Evolutionary conservation across 2,888 invertebrate genomes (phyloP).

Genomic region (Hermaeophaga mercurialis): DNA sequence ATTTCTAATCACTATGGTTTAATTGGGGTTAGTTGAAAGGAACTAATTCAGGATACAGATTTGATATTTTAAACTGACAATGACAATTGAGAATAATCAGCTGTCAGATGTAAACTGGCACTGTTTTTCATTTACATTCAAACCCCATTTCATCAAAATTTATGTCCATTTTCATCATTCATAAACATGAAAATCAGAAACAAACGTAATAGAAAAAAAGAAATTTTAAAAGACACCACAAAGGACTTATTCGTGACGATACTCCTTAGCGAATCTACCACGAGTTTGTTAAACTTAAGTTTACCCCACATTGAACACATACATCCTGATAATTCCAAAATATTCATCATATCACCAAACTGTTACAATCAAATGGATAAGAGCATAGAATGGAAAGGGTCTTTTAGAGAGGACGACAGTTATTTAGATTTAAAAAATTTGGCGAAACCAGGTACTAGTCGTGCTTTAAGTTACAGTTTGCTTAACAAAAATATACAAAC

Average conservation of each 20-base stretch:
- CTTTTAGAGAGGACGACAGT: neutral
- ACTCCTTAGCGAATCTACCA: constrained; percentile 52
- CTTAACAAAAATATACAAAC: constrained; percentile 20
- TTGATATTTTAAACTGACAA: no score
- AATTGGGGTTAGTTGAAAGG: no score
- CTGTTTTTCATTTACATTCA: neutral
- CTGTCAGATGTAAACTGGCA: no score
- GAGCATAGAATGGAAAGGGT: constrained; percentile 3
- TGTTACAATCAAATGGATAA: constrained; percentile 34
- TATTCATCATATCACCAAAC: constrained; percentile 43
- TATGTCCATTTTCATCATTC: constrained; percentile 3
- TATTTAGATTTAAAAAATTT: neutral
- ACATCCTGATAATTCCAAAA: constrained; percentile 42
- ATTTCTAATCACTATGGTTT: no score
- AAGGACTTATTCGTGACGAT: constrained; percentile 49
- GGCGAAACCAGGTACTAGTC: constrained; percentile 1
- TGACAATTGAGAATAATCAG: no score
- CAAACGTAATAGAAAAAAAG: neutral
- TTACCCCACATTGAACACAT: constrained; percentile 49
- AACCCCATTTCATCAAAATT: neutral
- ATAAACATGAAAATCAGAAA: neutral
- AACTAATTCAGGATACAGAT: no score
- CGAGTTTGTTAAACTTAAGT: constrained; percentile 49
- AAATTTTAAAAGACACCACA: no score
- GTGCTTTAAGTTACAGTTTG: neutral